These are phyloP conservation scores for Phoronis australis DNA, from an alignment of 2,888 invertebrate genomes.

Conservation along the genomic window DNA sequence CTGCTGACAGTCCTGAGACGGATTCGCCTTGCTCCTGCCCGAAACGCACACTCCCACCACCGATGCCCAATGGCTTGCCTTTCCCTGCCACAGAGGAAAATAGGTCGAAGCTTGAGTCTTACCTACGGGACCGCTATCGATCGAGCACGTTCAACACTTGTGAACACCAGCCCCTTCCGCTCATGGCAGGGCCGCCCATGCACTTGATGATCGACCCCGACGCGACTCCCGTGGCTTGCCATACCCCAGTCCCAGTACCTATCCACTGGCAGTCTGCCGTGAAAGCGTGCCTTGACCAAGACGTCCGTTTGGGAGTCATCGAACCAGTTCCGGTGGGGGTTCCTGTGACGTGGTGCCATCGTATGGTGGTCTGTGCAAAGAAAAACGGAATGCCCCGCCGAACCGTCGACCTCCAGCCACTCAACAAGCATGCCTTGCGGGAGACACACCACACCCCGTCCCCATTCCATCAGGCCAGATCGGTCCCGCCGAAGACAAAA, in stretches of 20 bases:
- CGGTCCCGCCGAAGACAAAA: conserved; percentile 3
- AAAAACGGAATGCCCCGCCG: too few species aligned
- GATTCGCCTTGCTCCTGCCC: conserved; percentile 8
- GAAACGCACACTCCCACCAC: conserved; percentile 12
- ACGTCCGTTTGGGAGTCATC: conserved; percentile 20
- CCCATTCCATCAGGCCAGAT: conserved; percentile 6
- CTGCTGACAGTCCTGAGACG: too few species aligned
- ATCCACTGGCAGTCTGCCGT: conserved; percentile 26
- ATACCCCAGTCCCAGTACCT: conserved; percentile 30
- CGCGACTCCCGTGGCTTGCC: conserved; percentile 22
- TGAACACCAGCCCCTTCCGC: conserved; percentile 22
- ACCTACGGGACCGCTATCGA: conserved; percentile 19
- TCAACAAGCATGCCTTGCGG: conserved; percentile 13
- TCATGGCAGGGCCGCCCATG: conserved; percentile 21
- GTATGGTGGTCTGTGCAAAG: too few species aligned
- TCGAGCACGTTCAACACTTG: conserved; percentile 30
- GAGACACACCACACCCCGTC: too few species aligned
- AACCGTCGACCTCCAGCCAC: conserved; percentile 12
- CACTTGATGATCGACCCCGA: conserved; percentile 21
- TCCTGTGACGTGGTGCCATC: conserved; percentile 25
- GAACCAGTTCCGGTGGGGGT: conserved; percentile 21
- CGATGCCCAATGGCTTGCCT: conserved; percentile 15
- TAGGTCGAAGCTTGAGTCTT: conserved; percentile 13
- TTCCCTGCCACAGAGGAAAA: conserved; percentile 19
- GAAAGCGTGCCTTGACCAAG: conserved; percentile 24